Evolutionary conservation across 2,888 invertebrate species (phyloP), one percentile per base, ranked within the genome.

Genomic region (Calameuta idolon): DNA sequence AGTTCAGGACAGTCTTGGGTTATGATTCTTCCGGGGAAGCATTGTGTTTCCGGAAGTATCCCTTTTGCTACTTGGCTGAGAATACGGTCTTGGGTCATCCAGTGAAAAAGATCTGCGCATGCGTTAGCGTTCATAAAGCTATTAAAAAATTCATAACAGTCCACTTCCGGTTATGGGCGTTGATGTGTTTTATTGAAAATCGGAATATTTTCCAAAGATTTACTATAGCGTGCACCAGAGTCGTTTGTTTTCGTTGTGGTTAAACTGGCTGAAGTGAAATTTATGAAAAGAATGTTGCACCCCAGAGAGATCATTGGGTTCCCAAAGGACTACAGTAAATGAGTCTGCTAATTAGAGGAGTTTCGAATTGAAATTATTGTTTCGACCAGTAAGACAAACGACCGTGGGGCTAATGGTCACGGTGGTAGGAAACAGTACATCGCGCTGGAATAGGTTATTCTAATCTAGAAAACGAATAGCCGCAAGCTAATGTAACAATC

Each of bases 301-400:
- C 55, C 55, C 2, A 0, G 55, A 23, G 55, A 15, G 9, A 55
- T 23, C 55, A 23, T 55, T 55, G 23, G 23, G 9, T 0, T 9
- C 55, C 55, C 55, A 5, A 9, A 55, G 23, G 55, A 55, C 23
- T 23, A 5, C 5, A 2, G 55, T 23, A 55, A 55, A 55, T 55
- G 55, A 55, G 23, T 23, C 23, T 23, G 55, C 23, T 55, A 55
- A 55, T 55, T 55, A 23, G 23, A 23, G 55, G 77, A 75, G 76
- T 79, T 75, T 68, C 80, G 31, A 55, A 68, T 76, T 78, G 76
- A 71, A 75, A 79, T 82, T 82, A 82, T 82, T 82, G 82, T 82
- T 81, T 79, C 23, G 73, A 76, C 23, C 74, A 40, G 73, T 74
- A 77, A 79, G 81, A 82, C 77, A 79, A 80, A 82, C 79, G 55